Evolutionary conservation across 2,797 vertebrate species (phyloP).

Genomic region (Buceros bicornis): DNA sequence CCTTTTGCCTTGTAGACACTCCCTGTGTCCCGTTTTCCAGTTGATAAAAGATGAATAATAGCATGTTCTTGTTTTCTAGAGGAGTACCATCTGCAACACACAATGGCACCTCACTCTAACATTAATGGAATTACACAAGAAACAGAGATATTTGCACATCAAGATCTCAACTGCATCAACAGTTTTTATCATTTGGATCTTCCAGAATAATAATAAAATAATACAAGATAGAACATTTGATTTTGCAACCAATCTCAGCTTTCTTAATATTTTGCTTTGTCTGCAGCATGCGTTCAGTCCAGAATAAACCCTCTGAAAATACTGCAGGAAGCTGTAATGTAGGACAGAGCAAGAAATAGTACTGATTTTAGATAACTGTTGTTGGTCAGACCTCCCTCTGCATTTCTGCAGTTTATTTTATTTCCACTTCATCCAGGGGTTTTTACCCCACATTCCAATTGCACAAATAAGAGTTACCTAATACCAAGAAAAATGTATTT

Average conservation of each 20-base stretch:
- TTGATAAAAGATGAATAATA: not conserved
- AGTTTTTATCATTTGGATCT: not conserved
- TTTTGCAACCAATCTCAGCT: not conserved
- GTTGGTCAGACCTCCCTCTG: not conserved
- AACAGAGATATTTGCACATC: not conserved
- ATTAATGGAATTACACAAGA: not conserved
- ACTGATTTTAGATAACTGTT: not conserved
- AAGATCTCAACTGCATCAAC: not conserved
- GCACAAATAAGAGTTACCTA: not conserved
- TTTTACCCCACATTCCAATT: not conserved
- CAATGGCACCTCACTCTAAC: not conserved
- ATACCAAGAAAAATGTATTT: not conserved
- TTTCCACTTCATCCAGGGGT: not conserved
- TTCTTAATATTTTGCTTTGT: not conserved
- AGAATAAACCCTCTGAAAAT: not conserved
- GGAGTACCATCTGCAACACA: not conserved
- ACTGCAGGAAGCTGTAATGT: not conserved
- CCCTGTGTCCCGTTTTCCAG: not conserved
- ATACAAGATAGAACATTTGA: not conserved
- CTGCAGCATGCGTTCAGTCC: not conserved
- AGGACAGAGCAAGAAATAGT: not conserved
- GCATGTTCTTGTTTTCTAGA: not conserved
- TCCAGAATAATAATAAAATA: not conserved
- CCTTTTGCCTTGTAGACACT: not conserved
- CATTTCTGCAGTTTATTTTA: not conserved